Evolutionary conservation across 2,888 invertebrate genomes (phyloP), one percentile per base, ranked within the genome.

Genomic region (Hofmannophila pseudospretella): DNA sequence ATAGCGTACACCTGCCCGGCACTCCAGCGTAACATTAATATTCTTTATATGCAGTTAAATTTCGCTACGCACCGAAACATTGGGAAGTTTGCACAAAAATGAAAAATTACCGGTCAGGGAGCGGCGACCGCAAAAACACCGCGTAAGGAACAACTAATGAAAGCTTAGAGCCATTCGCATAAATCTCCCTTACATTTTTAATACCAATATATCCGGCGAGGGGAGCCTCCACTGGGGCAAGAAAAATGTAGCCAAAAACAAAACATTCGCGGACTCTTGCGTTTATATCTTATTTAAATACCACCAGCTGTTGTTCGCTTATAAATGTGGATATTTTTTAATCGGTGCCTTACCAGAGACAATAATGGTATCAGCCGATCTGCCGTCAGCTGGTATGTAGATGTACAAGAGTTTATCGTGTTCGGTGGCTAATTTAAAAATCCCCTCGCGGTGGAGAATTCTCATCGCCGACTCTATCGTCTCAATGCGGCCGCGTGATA

Each of bases 171-270:
- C 85, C 77, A 85, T 86, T 82, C 85, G 78, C 85, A 86, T 86
- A 86, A 86, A 86, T 86, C 86, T 85, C 77, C 79, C 72, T 86
- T 86, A 85, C 86, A 86, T 86, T 86, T 86, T 86, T 86, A 86
- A 86, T 86, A 86, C 85, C 85, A 82, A 86, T 86, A 86, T 81
- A 82, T 81, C 79, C 75, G 65, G 56, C 60, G 72, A 81, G 84
- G 86, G 82, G 81, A 78, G 67, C 71, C 59, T 77, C 75, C 63
- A 49, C 59, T 52, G 55, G 67, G 72, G 69, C 66, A 64, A 63
- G 68, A 65, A 72, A 72, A 69, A 66, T 74, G 65, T 68, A 62
- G 60, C 61, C 64, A 54, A 68, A 66, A 72, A 76, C 76, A 73
- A 78, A 79, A 75, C 76, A 72, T 72, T 75, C 72, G 71, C 71